Conservation (phyloP, 2,888 invertebrate species). For the Zonitis immaculata region DNA sequence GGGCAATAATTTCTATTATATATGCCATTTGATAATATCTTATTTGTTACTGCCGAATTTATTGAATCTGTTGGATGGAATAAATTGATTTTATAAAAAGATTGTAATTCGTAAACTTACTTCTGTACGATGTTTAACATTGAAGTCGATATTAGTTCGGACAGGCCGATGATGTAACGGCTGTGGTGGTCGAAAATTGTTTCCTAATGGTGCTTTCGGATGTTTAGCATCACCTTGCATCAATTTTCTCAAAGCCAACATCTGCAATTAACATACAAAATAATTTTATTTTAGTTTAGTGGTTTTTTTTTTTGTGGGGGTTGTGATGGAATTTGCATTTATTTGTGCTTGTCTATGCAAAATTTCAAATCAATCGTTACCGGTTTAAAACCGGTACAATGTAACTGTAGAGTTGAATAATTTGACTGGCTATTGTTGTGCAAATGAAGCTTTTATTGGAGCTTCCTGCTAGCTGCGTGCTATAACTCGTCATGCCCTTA, state of each 20-base stretch:
- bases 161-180: constrained; percentile 90
- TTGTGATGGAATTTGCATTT: too few relatives aligned
- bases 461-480: constrained; percentile 43
- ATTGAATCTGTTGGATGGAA: neutral
- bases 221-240: constrained; percentile 85
- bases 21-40: neutral
- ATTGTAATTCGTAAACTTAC: constrained; percentile 40
- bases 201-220: constrained; percentile 86
- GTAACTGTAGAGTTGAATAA: constrained; percentile 42
- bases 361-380: constrained; percentile 34
- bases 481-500: constrained; percentile 40
- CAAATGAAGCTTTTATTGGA: constrained; percentile 48
- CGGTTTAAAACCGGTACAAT: constrained; percentile 29
- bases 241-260: constrained; percentile 75
- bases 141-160: constrained; percentile 95
- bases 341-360: too few relatives aligned
- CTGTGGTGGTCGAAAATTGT: constrained; percentile 92
- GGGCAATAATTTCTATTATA: neutral
- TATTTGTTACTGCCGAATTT: neutral
- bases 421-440: constrained; percentile 47
- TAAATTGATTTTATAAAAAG: too few relatives aligned
- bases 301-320: too few relatives aligned
- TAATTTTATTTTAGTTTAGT: too few relatives aligned
- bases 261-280: constrained; percentile 54
- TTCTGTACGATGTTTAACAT: constrained; percentile 64